Evolutionary conservation across 2,797 vertebrate species (phyloP).

Genomic region (Gambelia wislizenii): DNA sequence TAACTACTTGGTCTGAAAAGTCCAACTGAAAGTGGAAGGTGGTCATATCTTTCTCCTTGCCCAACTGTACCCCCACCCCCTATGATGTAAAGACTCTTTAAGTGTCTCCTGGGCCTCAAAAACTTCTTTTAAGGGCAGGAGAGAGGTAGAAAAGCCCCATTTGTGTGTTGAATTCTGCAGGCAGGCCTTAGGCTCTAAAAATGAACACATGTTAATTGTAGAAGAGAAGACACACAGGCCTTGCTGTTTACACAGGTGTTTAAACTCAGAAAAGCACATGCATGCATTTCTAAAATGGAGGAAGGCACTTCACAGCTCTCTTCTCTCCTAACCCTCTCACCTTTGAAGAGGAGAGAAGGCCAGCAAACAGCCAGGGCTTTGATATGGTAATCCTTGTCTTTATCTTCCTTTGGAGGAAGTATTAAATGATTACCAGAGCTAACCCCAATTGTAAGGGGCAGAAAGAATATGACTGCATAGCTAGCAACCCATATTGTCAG

Average conservation of each 20-base stretch:
- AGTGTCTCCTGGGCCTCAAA: background rate
- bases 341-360: background rate
- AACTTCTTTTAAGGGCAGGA: background rate
- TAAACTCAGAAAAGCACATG: background rate
- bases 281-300: background rate
- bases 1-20: background rate
- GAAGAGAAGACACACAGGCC: background rate
- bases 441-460: background rate
- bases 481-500: background rate
- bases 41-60: too few relatives aligned
- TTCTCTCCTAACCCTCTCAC: background rate
- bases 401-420: background rate
- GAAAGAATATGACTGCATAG: background rate
- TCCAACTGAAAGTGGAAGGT: background rate
- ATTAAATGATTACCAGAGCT: background rate
- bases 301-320: background rate
- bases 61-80: background rate
- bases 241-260: background rate
- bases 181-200: background rate
- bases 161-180: background rate
- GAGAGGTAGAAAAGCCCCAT: background rate
- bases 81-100: too few relatives aligned
- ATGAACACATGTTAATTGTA: background rate
- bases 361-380: background rate
- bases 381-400: background rate